Base-by-base conservation (phyloP, 2,113 vertebrate species). In the Poeciliopsis retropinna region DNA sequence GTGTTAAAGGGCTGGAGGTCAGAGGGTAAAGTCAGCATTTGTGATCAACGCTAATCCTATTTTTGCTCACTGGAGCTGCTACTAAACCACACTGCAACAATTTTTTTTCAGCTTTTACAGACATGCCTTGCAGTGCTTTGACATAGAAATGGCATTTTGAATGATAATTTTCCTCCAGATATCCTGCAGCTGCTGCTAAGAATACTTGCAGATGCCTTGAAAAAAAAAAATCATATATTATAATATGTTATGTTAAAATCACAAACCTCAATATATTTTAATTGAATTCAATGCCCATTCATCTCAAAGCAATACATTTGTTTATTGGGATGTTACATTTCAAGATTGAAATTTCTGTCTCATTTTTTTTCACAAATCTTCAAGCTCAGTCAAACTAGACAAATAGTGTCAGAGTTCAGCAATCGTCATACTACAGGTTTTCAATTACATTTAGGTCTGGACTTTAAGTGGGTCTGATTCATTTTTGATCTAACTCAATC, bases 131-230 rank as follows among this genome's bases (percentile, higher is more conserved):
- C 2, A 63, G 75, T 39, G 60, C 62, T 62, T 66, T 72, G 57
- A 79, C 12, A 76, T 60, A 47, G 57, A 22, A 75, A 22, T 51
- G 61, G 61, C 63, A 60, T 79, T 76, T 69, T 22, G 1, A 71
- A 72, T 60, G 65, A 75, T 76, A 70, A 73, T 65, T 79, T 66
- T 8, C 60, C 62, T 72, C 60, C 47, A 77, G 76, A 75, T 74
- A 66, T 28, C 27, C 68, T 10, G 44, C 11, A 32, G 64, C 29
- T 75, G 64, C 74, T 70, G 64, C 73, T n/a, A 60, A 67, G 30
- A 62, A 19, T 25, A 72, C 64, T 17, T 44, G 69, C 8, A 3
- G 51, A 57, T 57, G 10, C 51, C 25, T 57, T 57, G 25, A 57
- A 57, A 57, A 37, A 37, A 31, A 31, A 31, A 30, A 30, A 30